Conservation (phyloP, 2,797 vertebrate genomes). For the Distichodus sexfasciatus region DNA sequence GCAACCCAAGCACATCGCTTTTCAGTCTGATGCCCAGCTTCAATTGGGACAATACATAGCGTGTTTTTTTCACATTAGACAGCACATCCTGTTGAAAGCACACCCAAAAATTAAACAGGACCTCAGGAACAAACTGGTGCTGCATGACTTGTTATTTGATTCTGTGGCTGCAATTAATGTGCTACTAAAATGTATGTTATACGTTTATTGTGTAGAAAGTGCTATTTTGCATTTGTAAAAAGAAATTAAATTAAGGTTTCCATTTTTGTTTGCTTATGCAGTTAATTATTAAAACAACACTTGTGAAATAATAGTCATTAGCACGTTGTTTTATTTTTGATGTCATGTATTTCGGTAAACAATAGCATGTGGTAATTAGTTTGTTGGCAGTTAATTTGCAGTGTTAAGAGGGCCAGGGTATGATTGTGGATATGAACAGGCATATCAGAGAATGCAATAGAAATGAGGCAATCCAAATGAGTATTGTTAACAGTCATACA, state of each 20-base stretch:
- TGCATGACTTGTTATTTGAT: no score
- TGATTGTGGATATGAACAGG: background rate
- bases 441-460: background rate
- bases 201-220: background rate
- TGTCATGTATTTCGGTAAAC: background rate
- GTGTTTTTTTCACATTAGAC: background rate
- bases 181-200: background rate
- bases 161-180: background rate
- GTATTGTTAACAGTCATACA: background rate
- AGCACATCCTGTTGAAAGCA: background rate
- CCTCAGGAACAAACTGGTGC: no score
- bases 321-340: background rate
- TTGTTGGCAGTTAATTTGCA: slow-evolving; percentile 29
- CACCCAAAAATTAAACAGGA: no score
- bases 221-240: no score
- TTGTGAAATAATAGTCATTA: no score
- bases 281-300: no score
- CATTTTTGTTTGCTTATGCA: background rate
- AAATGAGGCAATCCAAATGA: slow-evolving; percentile 7
- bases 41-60: background rate
- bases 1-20: background rate
- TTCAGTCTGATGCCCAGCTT: background rate
- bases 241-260: no score
- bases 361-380: slow-evolving; percentile 15
- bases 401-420: slow-evolving; percentile 8